These are phyloP conservation scores for Lasioglossum figueresi DNA, from an alignment of 2,888 invertebrate species.

Conservation along the genomic window DNA sequence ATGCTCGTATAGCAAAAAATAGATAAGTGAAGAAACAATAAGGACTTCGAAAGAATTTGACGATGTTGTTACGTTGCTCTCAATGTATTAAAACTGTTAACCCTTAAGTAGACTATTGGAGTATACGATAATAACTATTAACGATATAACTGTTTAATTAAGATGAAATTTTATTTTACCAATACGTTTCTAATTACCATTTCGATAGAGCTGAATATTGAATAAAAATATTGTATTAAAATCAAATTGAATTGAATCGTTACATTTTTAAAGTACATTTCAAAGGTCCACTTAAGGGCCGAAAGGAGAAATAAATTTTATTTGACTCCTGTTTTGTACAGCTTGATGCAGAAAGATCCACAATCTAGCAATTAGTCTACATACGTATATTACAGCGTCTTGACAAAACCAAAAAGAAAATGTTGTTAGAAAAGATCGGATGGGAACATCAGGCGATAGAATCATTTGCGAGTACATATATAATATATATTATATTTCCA, in stretches of 20 bases:
- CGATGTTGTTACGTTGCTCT: too few relatives aligned
- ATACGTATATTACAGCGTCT: neutral
- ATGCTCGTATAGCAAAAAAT: neutral
- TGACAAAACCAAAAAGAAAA: neutral
- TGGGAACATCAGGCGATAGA: constrained; percentile 17
- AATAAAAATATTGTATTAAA: too few relatives aligned
- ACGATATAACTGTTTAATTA: too few relatives aligned
- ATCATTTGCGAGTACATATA: constrained; percentile 56
- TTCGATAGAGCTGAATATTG: neutral
- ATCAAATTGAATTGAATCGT: too few relatives aligned
- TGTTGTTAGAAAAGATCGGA: neutral
- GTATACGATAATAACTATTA: neutral
- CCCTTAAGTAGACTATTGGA: neutral
- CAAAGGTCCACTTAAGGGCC: neutral
- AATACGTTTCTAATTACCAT: too few relatives aligned
- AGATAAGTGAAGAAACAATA: neutral
- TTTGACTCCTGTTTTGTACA: neutral
- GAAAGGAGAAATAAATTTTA: neutral
- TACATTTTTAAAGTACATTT: too few relatives aligned
- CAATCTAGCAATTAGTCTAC: neutral
- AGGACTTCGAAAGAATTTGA: neutral
- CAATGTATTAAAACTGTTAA: neutral
- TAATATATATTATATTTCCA: constrained; percentile 73
- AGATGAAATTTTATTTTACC: too few relatives aligned
- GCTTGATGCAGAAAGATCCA: neutral